phyloP scores from a whole-genome alignment of 2,888 invertebrate species.

The Hydrotaea diabolus region DNA sequence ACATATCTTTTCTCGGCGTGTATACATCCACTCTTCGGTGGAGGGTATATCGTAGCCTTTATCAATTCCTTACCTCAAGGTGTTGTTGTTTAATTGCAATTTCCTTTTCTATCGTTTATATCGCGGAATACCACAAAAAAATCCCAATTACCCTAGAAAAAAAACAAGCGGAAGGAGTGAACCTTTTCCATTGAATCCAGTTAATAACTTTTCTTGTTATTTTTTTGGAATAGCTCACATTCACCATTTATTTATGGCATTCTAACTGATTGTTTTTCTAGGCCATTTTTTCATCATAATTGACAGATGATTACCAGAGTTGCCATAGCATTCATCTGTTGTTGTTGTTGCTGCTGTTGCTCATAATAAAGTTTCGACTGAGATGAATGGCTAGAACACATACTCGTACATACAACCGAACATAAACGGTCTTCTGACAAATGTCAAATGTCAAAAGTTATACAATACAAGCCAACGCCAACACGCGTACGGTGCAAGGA shows the following conservation, averaged over 20 bases:
- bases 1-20: too few species aligned
- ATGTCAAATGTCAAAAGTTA: constrained; percentile 37
- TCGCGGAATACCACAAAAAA: too few species aligned
- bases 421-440: constrained; percentile 15
- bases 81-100: too few species aligned
- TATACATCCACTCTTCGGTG: too few species aligned
- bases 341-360: neutral
- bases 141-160: too few species aligned
- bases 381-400: too few species aligned
- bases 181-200: too few species aligned
- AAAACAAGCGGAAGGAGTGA: too few species aligned
- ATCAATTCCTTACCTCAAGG: too few species aligned
- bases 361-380: neutral
- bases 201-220: neutral
- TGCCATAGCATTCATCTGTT: neutral
- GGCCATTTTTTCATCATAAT: neutral
- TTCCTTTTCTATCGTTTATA: too few species aligned
- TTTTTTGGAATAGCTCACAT: neutral
- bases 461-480: neutral
- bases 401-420: neutral
- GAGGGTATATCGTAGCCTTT: too few species aligned
- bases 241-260: neutral
- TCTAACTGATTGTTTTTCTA: neutral
- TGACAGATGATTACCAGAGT: neutral
- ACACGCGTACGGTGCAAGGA: neutral